Percentiles rank a stretch among this genome's conserved stretches.
phyloP scores from a whole-genome alignment of 92 coral and sea anemone genomes.

The Epizoanthus fatuus region DNA sequence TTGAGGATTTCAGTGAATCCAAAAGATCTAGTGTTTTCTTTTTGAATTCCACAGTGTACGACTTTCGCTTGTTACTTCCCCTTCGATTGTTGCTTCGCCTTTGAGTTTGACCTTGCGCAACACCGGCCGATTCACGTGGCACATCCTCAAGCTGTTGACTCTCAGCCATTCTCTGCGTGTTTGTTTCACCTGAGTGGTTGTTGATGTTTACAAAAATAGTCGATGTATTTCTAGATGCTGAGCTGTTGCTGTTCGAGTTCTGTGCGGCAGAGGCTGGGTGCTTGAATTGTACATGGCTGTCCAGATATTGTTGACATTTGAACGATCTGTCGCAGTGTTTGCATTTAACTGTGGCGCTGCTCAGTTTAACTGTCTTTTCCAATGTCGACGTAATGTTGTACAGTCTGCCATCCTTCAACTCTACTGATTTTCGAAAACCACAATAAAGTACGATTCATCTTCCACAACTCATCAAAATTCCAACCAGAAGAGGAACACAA shows the following conservation, averaged over 20 bases:
- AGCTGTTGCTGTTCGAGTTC: conserved; percentile 59
- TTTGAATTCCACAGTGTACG: conserved; percentile 39
- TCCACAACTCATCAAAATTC: conserved; percentile 10
- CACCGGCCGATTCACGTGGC: conserved; percentile 44
- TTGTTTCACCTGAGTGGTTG: conserved; percentile 3
- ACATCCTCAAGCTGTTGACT: conserved; percentile 48
- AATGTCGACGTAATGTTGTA: conserved; percentile 56
- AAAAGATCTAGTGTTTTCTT: conserved; percentile 33
- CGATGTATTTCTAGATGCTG: conserved; percentile 51
- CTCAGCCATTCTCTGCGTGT: no score
- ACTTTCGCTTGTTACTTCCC: conserved; percentile 23
- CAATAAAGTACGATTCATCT: conserved; percentile 67
- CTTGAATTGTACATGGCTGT: conserved; percentile 55
- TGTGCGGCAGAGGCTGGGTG: conserved; percentile 44
- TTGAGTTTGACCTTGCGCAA: conserved; percentile 22
- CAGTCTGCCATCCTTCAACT: conserved; percentile 51
- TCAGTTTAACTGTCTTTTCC: conserved; percentile 55
- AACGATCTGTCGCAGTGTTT: conserved; percentile 58
- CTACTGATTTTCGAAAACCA: conserved; percentile 62
- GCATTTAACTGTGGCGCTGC: conserved; percentile 31
- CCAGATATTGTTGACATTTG: conserved; percentile 61
- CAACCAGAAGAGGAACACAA: neutral
- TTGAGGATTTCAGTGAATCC: conserved; percentile 26
- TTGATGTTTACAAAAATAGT: conserved; percentile 54
- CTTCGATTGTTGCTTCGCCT: conserved; percentile 49